phyloP scores from a whole-genome alignment of 2,113 vertebrate species.

The Oceanites oceanicus region DNA sequence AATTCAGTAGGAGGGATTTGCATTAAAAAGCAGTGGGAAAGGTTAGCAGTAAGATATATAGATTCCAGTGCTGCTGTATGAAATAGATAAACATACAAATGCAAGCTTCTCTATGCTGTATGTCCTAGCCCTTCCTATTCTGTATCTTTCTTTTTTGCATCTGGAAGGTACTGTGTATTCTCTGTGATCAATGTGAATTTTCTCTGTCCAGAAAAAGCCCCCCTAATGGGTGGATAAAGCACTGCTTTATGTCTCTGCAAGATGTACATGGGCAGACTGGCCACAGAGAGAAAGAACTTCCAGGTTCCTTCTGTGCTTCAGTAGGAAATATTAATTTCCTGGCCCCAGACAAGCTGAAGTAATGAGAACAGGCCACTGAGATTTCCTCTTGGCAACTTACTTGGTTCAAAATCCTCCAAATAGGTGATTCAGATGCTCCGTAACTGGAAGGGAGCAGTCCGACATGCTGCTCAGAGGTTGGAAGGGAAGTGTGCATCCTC shows the following conservation, averaged over 20 bases:
- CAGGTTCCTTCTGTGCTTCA: not conserved
- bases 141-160: not conserved
- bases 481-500: not conserved
- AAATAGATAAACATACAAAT: not conserved
- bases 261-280: not conserved
- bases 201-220: not conserved
- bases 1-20: not conserved
- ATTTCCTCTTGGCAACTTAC: not conserved
- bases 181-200: not conserved
- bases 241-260: not conserved
- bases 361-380: not conserved
- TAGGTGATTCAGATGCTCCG: not conserved
- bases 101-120: not conserved
- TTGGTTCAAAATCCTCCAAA: not conserved
- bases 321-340: not conserved
- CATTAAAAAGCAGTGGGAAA: not conserved
- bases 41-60: not conserved
- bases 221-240: not conserved
- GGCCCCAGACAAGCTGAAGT: not conserved
- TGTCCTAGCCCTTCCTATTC: not conserved
- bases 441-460: not conserved
- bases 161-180: not conserved
- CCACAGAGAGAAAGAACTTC: not conserved
- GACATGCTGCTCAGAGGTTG: not conserved
- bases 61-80: not conserved